These are phyloP conservation scores for Merops nubicus DNA, from an alignment of 2,113 vertebrate species.

Conservation along the genomic window DNA sequence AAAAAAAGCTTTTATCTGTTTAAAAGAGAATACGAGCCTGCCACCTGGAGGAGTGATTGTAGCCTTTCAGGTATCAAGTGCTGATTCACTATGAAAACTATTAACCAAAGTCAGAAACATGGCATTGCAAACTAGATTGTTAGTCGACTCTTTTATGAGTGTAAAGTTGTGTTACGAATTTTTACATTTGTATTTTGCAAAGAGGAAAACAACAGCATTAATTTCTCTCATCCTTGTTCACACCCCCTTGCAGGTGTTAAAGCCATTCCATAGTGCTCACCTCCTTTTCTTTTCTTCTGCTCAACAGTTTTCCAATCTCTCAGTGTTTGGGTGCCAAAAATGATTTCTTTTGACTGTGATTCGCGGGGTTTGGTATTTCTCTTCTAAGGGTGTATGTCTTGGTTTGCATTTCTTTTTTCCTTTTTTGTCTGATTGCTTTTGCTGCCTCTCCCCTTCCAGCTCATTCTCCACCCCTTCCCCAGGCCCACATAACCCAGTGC, in stretches of 20 bases:
- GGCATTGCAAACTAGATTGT: conserved; percentile 87
- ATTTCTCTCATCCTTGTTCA: conserved; percentile 51
- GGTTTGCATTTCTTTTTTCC: background rate
- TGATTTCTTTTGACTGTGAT: conserved; percentile 46
- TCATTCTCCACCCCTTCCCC: background rate
- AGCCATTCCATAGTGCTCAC: conserved; percentile 19
- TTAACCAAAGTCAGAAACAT: conserved; percentile 97
- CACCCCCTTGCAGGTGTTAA: conserved; percentile 8
- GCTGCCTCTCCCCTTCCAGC: background rate
- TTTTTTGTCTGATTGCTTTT: background rate
- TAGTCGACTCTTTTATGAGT: conserved; percentile 81
- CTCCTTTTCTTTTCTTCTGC: background rate
- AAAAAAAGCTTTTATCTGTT: conserved; percentile 77
- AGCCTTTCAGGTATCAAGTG: conserved; percentile 84
- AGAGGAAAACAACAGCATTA: conserved; percentile 58
- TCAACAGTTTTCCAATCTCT: conserved; percentile 14
- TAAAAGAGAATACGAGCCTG: conserved; percentile 84
- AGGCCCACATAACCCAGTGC: background rate
- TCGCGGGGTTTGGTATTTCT: conserved; percentile 9
- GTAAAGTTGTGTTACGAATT: conserved; percentile 86
- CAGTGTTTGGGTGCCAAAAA: conserved; percentile 73
- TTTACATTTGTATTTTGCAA: conserved; percentile 91
- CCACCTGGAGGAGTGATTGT: conserved; percentile 80
- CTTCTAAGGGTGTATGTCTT: background rate
- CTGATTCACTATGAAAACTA: conserved; percentile 88